Conservation (phyloP, 1,140 invertebrate genomes). For the Popillia japonica region DNA sequence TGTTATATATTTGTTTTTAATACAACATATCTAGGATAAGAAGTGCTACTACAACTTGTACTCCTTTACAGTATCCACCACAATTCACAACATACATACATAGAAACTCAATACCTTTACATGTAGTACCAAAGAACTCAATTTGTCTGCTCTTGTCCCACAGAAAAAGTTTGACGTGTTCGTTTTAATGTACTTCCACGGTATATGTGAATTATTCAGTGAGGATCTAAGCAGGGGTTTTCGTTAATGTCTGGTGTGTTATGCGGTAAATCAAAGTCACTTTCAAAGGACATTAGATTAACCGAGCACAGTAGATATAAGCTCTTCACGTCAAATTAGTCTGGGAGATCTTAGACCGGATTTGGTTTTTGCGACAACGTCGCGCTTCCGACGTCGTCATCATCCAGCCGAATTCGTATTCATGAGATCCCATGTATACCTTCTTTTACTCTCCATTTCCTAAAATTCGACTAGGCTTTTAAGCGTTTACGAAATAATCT, state of each 20-base stretch:
- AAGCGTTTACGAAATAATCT: no score
- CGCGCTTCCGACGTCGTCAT: not conserved
- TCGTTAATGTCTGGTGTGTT: conserved; percentile 20
- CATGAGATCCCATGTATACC: not conserved
- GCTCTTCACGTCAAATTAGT: conserved; percentile 28
- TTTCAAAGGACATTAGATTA: conserved; percentile 32
- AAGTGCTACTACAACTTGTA: no score
- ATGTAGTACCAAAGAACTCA: not conserved
- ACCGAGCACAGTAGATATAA: not conserved
- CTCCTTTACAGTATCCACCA: no score
- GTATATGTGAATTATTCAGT: conserved; percentile 22
- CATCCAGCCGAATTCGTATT: not conserved
- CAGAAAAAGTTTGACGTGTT: conserved; percentile 1
- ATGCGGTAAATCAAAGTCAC: conserved; percentile 27
- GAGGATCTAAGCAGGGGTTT: not conserved
- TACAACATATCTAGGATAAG: no score
- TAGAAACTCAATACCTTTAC: not conserved
- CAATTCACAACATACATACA: no score
- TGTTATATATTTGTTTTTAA: no score
- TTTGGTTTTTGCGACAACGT: conserved; percentile 11
- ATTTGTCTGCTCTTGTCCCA: not conserved
- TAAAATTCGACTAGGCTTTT: not conserved
- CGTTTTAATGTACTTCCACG: not conserved
- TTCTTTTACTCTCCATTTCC: not conserved
- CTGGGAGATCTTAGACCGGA: conserved; percentile 30